phyloP scores from a whole-genome alignment of 2,113 vertebrate species.

The Semnopithecus entellus region DNA sequence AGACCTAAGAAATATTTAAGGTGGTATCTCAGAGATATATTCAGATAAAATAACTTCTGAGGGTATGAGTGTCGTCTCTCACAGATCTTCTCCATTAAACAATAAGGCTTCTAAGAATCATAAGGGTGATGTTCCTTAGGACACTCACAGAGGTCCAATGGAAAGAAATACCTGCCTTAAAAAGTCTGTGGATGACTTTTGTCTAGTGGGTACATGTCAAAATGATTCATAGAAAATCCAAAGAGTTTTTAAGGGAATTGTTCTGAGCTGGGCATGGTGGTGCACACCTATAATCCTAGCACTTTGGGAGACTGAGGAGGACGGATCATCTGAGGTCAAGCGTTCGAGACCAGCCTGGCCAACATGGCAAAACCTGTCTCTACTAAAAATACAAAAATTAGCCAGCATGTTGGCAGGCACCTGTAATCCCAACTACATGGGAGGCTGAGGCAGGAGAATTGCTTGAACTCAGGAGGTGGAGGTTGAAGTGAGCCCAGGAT shows the following conservation, averaged over 20 bases:
- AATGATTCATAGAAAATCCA: background rate
- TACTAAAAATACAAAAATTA: no score
- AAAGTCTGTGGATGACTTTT: background rate
- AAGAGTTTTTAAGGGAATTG: background rate
- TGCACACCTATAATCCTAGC: no score
- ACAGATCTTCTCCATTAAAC: background rate
- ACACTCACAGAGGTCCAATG: background rate
- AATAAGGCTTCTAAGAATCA: background rate
- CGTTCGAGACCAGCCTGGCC: no score
- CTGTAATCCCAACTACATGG: no score
- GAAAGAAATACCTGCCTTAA: background rate
- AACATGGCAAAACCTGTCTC: no score
- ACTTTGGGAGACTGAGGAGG: no score
- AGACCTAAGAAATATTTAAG: constrained; percentile 21
- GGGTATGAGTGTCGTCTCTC: background rate
- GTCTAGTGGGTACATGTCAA: background rate
- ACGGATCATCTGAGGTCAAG: no score
- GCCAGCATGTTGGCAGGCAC: no score
- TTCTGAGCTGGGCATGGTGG: background rate
- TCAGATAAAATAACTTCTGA: background rate
- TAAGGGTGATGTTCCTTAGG: background rate
- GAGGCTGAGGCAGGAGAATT: no score
- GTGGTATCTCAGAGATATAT: background rate
- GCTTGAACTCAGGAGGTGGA: no score
- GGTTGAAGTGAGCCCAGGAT: no score